phyloP scores from a whole-genome alignment of 2,113 vertebrate species.

The Rhinolophus ferrumequinum region DNA sequence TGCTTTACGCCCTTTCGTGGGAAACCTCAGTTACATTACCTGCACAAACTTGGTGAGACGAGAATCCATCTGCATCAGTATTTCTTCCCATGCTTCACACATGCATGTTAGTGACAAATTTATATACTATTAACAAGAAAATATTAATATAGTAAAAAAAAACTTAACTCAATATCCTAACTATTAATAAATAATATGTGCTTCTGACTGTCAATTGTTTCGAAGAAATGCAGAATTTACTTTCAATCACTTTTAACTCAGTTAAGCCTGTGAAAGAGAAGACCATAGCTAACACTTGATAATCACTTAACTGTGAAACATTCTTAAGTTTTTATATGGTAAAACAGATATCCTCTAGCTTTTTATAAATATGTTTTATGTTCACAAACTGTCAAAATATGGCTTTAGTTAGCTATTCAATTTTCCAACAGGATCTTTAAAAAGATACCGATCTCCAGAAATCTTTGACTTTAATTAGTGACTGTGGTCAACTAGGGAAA shows the following conservation, averaged over 20 bases:
- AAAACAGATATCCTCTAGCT: background rate
- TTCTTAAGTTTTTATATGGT: background rate
- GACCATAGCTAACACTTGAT: background rate
- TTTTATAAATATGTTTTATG: background rate
- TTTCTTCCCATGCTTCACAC: conserved; percentile 99
- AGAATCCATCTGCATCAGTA: conserved; percentile 98
- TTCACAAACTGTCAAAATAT: background rate
- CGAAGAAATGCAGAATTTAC: conserved; percentile 32
- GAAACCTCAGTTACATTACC: conserved; percentile 81
- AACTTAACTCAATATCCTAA: background rate
- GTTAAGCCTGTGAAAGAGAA: background rate
- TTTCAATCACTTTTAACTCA: conserved; percentile 54
- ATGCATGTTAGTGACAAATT: conserved; percentile 96
- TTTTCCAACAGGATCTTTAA: conserved; percentile 31
- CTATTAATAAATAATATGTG: background rate
- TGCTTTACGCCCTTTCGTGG: background rate
- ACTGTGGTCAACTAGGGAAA: background rate
- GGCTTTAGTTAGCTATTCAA: background rate
- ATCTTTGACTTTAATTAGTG: background rate
- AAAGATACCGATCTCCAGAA: conserved; percentile 8
- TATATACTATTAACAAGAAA: conserved; percentile 89
- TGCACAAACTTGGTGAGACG: conserved; percentile 98
- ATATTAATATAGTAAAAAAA: background rate
- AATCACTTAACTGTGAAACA: conserved; percentile 4
- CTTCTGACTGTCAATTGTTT: background rate